Base-by-base conservation (phyloP, 2,888 invertebrate species). In the Trichopoda pennipes region DNA sequence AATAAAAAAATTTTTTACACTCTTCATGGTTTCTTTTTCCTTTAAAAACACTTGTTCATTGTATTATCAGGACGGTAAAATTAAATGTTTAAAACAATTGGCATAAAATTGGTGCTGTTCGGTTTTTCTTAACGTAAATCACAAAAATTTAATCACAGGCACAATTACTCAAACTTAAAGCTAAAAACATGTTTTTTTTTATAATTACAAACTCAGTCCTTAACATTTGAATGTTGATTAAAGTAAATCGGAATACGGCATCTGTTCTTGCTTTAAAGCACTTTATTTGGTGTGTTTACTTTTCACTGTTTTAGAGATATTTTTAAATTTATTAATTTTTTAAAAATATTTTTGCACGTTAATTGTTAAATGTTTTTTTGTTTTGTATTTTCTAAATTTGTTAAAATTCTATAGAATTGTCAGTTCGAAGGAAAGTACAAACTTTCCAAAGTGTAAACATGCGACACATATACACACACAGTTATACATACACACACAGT, bases 1-100 rank as follows among this genome's bases (percentile, higher is more conserved):
- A 84, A 88, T 88, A 70, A 91, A 88, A 85, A 91, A 91, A 85
- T 91, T 90, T 85, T 88, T 90, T 14, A 91, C 91, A 86, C 91
- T 90, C 84, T 90, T 91, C 91, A 91, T 91, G 56, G 58, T 81
- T 70, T 93, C 90, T 91, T 90, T 49, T 19, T 28, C 32, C 51
- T 55, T 42, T 64, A 72, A 28, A 35, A 35, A 4, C 38, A 66
- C 1, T 74, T 47, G 49, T 47, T 32, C 68, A 68, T n/a, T 47
- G 19, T 68, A 14, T 64, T 19, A 61, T 17, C 14, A 42, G 77
- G 81, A 81, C 81, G 81, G 77, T 58, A 55, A 42, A n/a, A 35
- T 28, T 28, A 4, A 60, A 47, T 7, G 3, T 66, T 66, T 60
- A 58, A 21, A 53, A 58, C 28, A 63, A 51, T 44, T 69, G 56